These are phyloP conservation scores for Melanchra persicariae DNA, from an alignment of 2,888 invertebrate species.

Conservation along the genomic window DNA sequence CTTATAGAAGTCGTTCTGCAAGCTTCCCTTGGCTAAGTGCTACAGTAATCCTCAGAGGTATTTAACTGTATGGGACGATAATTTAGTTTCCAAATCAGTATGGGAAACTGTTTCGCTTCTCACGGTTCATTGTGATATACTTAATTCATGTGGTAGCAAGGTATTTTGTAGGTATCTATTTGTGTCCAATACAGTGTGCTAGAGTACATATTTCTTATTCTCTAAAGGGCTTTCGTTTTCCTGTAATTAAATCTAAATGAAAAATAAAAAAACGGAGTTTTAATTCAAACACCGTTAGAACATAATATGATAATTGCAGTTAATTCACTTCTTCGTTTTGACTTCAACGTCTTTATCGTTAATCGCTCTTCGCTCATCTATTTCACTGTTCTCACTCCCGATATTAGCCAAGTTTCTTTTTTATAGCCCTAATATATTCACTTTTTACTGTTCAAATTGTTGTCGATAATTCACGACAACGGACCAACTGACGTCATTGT, in stretches of 20 bases:
- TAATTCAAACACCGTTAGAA: not conserved
- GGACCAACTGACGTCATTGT: conserved; percentile 57
- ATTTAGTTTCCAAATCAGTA: conserved; percentile 36
- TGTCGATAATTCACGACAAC: conserved; percentile 66
- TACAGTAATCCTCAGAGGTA: conserved; percentile 14
- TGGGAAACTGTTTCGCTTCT: conserved; percentile 32
- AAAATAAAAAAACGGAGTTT: too few species aligned
- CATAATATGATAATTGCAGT: not conserved
- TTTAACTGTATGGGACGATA: conserved; percentile 17
- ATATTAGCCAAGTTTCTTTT: conserved; percentile 76
- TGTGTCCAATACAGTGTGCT: not conserved
- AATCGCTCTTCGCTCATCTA: conserved; percentile 30
- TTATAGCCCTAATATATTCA: conserved; percentile 75
- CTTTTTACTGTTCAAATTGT: conserved; percentile 72
- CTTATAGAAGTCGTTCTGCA: not conserved
- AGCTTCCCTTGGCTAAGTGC: conserved; percentile 4
- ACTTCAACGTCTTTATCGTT: not conserved
- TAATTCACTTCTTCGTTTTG: not conserved
- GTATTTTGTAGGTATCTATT: not conserved
- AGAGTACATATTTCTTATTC: not conserved
- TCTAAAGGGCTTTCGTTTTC: too few species aligned
- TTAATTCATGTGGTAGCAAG: not conserved
- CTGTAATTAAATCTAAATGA: too few species aligned
- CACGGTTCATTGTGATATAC: conserved; percentile 35
- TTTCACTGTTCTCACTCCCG: conserved; percentile 38